These are phyloP conservation scores for Stichodactyla mertensii DNA, from an alignment of 64 coral and sea anemone species.

Conservation along the genomic window DNA sequence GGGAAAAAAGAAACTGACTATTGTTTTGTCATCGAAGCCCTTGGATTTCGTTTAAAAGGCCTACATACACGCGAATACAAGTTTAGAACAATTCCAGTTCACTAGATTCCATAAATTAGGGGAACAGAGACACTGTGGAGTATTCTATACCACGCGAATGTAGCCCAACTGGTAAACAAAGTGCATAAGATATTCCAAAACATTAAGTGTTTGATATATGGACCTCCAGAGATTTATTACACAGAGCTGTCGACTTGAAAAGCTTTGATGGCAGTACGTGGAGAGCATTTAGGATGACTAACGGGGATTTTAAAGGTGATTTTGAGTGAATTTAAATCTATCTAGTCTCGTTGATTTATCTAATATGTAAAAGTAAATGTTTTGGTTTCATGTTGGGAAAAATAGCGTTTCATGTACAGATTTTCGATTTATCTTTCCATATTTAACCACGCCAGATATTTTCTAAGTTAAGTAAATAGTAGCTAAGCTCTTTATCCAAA, in stretches of 20 bases:
- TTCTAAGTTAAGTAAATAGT: constrained; percentile 14
- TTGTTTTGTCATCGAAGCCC: background rate
- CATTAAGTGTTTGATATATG: background rate
- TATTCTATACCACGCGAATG: background rate
- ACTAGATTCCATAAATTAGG: background rate
- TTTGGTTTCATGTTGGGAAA: background rate
- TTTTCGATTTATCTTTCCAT: background rate
- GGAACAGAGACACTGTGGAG: background rate
- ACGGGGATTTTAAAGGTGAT: background rate
- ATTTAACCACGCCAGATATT: background rate
- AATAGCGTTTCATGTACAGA: background rate
- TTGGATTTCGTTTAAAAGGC: constrained; percentile 6
- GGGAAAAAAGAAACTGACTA: background rate
- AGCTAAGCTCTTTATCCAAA: background rate
- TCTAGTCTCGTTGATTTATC: background rate
- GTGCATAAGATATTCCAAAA: background rate
- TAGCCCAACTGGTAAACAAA: background rate
- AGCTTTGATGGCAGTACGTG: background rate
- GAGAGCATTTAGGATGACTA: background rate
- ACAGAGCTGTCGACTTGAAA: background rate
- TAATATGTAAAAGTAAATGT: background rate
- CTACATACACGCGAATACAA: background rate
- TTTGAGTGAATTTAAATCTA: background rate
- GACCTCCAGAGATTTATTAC: background rate
- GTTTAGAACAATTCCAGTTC: background rate